phyloP scores from a whole-genome alignment of 1,140 invertebrate species.

The Psilanteris sp. region DNA sequence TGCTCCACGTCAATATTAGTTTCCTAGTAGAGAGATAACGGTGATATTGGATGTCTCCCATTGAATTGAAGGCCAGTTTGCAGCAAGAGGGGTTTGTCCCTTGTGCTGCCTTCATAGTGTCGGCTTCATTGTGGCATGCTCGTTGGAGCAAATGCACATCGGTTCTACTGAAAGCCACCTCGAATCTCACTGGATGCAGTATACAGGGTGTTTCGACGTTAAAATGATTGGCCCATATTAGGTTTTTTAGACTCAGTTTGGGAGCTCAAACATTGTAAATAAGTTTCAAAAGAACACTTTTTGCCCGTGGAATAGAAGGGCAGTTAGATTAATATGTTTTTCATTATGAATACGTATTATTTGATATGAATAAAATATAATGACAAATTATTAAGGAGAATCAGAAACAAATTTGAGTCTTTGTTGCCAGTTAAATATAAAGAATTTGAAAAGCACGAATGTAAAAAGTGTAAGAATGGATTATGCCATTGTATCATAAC shows the following conservation, averaged over 20 bases:
- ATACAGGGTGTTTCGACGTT: slow-evolving; percentile 50
- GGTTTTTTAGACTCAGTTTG: slow-evolving; percentile 6
- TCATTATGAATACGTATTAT: neutral
- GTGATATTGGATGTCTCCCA: slow-evolving; percentile 77
- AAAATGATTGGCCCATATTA: slow-evolving; percentile 48
- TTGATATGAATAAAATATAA: slow-evolving; percentile 1
- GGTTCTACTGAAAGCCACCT: slow-evolving; percentile 62
- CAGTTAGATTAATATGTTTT: slow-evolving; percentile 10
- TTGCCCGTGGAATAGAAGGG: neutral
- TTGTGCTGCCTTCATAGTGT: slow-evolving; percentile 69
- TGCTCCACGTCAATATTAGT: slow-evolving; percentile 75
- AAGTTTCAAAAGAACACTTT: slow-evolving; percentile 18
- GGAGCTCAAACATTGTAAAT: slow-evolving; percentile 11
- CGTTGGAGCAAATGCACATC: slow-evolving; percentile 78
- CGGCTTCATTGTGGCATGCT: slow-evolving; percentile 76
- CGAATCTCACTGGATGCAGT: slow-evolving; percentile 31
- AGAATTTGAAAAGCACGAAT: too few relatives aligned
- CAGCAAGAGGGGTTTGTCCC: slow-evolving; percentile 54
- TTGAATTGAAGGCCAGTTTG: slow-evolving; percentile 59
- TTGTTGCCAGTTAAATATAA: too few relatives aligned
- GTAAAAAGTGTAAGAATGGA: too few relatives aligned
- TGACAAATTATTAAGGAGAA: slow-evolving; percentile 1
- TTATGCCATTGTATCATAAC: too few relatives aligned
- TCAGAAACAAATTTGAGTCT: too few relatives aligned
- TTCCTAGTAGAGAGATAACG: slow-evolving; percentile 74